phyloP scores from a whole-genome alignment of 2,113 vertebrate genomes.

The Tupaia tana region DNA sequence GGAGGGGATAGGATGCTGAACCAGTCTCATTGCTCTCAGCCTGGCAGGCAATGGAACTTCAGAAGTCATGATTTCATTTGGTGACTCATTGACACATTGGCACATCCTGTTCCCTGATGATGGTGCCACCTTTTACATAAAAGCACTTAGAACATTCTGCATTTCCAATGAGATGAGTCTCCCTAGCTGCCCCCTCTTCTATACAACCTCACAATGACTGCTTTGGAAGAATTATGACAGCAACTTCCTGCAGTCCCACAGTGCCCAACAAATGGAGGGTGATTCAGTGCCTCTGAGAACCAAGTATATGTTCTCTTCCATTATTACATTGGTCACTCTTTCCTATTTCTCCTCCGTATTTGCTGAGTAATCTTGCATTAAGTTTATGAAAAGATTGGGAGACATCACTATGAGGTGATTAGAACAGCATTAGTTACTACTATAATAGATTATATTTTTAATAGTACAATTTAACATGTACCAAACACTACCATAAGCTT shows the following conservation, averaged over 20 bases:
- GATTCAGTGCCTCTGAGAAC: neutral
- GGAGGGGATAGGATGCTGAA: neutral
- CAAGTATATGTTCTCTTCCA: neutral
- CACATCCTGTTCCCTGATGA: neutral
- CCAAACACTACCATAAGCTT: neutral
- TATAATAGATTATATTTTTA: neutral
- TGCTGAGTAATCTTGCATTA: neutral
- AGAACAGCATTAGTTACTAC: neutral
- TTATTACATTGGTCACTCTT: neutral
- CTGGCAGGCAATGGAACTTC: neutral
- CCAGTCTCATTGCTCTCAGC: neutral
- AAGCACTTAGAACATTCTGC: neutral
- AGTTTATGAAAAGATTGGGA: neutral
- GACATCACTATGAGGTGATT: neutral
- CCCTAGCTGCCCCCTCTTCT: neutral
- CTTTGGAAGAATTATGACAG: neutral
- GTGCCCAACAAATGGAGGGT: neutral
- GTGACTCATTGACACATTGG: slow-evolving; percentile 3
- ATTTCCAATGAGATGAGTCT: slow-evolving; percentile 16
- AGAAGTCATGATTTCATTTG: neutral
- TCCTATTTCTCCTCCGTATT: neutral
- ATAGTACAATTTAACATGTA: neutral
- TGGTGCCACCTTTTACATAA: slow-evolving; percentile 25
- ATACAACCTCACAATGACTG: neutral
- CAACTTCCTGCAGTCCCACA: neutral